These are phyloP conservation scores for Thunnus maccoyii DNA, from an alignment of 2,113 vertebrate genomes.

Conservation along the genomic window DNA sequence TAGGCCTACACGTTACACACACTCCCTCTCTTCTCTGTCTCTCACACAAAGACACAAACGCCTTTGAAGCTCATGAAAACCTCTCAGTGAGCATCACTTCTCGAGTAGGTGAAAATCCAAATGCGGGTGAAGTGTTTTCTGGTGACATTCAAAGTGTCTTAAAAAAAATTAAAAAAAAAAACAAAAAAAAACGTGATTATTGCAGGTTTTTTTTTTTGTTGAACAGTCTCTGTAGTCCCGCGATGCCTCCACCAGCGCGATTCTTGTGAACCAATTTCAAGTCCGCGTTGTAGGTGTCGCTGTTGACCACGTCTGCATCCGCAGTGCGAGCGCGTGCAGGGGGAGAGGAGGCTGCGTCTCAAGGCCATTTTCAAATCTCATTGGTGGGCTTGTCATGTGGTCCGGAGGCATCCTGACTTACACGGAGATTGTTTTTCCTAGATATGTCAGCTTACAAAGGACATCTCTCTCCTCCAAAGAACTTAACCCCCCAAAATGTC, in stretches of 20 bases:
- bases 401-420: slow-evolving; percentile 97
- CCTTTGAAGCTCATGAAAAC: background rate
- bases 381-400: slow-evolving; percentile 99
- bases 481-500: slow-evolving; percentile 96
- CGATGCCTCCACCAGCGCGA: slow-evolving; percentile 37
- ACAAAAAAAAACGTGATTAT: background rate
- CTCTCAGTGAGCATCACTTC: background rate
- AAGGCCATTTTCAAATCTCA: slow-evolving; percentile 99
- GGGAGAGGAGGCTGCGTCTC: slow-evolving; percentile 92
- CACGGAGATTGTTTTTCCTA: slow-evolving; percentile 98
- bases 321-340: slow-evolving; percentile 79
- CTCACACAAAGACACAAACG: slow-evolving; percentile 25
- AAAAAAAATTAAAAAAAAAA: too few species aligned
- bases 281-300: slow-evolving; percentile 93
- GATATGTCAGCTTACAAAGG: slow-evolving; percentile 99
- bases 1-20: background rate
- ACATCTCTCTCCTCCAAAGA: slow-evolving; percentile 97
- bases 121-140: background rate
- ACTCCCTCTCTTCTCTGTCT: background rate
- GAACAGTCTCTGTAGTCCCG: slow-evolving; percentile 20
- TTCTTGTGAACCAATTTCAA: slow-evolving; percentile 84
- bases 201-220: background rate
- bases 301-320: slow-evolving; percentile 91
- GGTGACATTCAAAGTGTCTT: background rate
- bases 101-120: background rate